Base-by-base conservation (phyloP, 2,888 invertebrate genomes). In the Octodonta nipae region DNA sequence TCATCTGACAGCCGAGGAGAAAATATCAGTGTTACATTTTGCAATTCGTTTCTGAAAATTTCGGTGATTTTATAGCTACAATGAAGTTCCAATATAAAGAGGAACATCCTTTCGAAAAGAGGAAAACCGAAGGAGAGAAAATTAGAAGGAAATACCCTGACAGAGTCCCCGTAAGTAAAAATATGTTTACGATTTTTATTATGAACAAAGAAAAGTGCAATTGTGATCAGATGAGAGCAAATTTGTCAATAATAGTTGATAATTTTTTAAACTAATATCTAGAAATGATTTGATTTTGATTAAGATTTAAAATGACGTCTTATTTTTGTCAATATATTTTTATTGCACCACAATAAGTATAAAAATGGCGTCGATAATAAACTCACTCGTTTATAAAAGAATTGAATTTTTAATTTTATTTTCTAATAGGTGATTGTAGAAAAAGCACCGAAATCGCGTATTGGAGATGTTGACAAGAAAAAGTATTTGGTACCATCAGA, bases 31-130 rank as follows among this genome's bases (percentile, higher is more conserved):
- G n/a, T n/a, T n/a, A n/a, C n/a, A n/a, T n/a, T n/a, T n/a, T n/a
- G n/a, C n/a, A n/a, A n/a, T n/a, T n/a, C n/a, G n/a, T n/a, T 22
- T 22, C 10, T 11, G 11, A 51, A 53, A 50, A 51, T 51, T 45
- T 34, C 43, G 43, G 33, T 37, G 32, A 30, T 35, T 35, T 35
- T 31, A 37, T 28, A 36, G 30, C 30, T 30, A 58, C 47, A 41
- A 86, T 86, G 85, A 83, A 81, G 70, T 86, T 84, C 68, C 75
- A 77, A 52, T 85, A 84, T 65, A 86, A 86, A 63, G 83, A 84
- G 63, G 83, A 83, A 53, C 81, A 84, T 60, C 73, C 83, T 20
- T 86, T 85, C 58, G 85, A 86, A 61, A 85, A 82, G 61, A 71
- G 86, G 61, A 78, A 81, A 62, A 75, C 78, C 27, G 86, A 86